These are phyloP conservation scores for Drosophila pallidifrons DNA, from an alignment of 1,140 invertebrate genomes.

Conservation along the genomic window DNA sequence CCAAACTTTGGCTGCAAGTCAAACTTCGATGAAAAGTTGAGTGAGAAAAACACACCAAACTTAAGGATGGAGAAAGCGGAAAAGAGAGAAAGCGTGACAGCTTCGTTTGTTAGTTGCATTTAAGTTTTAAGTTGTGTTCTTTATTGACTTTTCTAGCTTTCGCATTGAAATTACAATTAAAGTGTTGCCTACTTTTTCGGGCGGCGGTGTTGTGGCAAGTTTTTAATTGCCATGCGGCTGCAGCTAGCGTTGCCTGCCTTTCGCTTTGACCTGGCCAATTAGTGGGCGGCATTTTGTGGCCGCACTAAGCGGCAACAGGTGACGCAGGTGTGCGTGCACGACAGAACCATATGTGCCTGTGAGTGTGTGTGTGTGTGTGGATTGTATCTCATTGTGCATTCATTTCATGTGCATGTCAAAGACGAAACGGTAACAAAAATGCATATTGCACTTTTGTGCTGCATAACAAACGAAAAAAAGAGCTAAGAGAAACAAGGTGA, in stretches of 20 bases:
- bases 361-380: conserved; percentile 1
- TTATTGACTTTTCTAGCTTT: conserved; percentile 62
- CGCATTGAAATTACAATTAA: conserved; percentile 46
- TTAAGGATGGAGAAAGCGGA: conserved; percentile 1
- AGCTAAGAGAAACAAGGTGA: conserved; percentile 10
- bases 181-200: conserved; percentile 64
- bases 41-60: conserved; percentile 59
- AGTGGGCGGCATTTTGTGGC: conserved; percentile 46
- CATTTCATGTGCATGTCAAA: conserved; percentile 58
- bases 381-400: conserved; percentile 63
- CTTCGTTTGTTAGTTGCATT: conserved; percentile 63
- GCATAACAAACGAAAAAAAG: conserved; percentile 31
- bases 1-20: conserved; percentile 63
- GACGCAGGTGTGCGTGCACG: conserved; percentile 14
- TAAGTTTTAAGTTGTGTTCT: conserved; percentile 68
- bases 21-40: conserved; percentile 73
- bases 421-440: conserved; percentile 48
- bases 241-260: conserved; percentile 3
- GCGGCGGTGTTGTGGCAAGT: conserved; percentile 1
- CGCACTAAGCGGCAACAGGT: conserved; percentile 12
- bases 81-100: conserved; percentile 18
- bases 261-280: conserved; percentile 48
- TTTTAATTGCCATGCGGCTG: conserved; percentile 45
- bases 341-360: conserved; percentile 8
- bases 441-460: conserved; percentile 50